Base-by-base conservation (phyloP, 1,140 invertebrate genomes). In the Macrobrachium nipponense region DNA sequence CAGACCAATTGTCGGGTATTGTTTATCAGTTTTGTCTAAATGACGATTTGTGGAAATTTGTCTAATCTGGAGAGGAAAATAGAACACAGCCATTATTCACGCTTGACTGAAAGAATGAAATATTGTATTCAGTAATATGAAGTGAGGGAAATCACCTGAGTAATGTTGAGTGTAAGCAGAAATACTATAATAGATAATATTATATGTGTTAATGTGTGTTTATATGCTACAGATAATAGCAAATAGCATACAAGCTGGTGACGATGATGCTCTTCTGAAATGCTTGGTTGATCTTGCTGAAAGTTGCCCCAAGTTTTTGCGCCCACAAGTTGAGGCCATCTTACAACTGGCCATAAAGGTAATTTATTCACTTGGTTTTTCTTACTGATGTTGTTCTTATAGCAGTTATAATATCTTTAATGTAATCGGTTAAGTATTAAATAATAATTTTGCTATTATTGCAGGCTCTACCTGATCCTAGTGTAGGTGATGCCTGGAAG, bases 201-300 rank as follows among this genome's bases (percentile, higher is more conserved):
- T n/a, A n/a, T 36, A 51, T 51, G 7, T 51, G 3, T 51, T 51
- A 6, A 51, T 10, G 12, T 12, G 51, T 51, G 0, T 2, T 36
- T 72, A 91, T 84, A 91, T 93, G 89, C 91, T 94, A 44, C 92
- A 95, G 93, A 94, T 95, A 27, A 94, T 96, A 59, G 94, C 94
- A 75, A 93, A 95, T 89, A 97, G 95, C 89, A 94, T 98, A 85
- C 94, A 96, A 89, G 94, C 94, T 76, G 94, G 95, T 90, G 96
- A 97, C 51, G 97, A 99, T 91, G 98, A 99, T 91, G 93, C 95
- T 66, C 91, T 99, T 15, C 90, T 99, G 1, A 98, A 99, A 92
- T 93, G 95, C 89, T 92, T 99, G 6, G 97, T 99, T 88, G 98
- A 99, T 89, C 91, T 99, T 87, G 96, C 97, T 20, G 98, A 99